Percentiles rank a stretch among this genome's conserved stretches.
Evolutionary conservation across 2,113 vertebrate genomes (phyloP).

Genomic region (Isurus oxyrinchus): DNA sequence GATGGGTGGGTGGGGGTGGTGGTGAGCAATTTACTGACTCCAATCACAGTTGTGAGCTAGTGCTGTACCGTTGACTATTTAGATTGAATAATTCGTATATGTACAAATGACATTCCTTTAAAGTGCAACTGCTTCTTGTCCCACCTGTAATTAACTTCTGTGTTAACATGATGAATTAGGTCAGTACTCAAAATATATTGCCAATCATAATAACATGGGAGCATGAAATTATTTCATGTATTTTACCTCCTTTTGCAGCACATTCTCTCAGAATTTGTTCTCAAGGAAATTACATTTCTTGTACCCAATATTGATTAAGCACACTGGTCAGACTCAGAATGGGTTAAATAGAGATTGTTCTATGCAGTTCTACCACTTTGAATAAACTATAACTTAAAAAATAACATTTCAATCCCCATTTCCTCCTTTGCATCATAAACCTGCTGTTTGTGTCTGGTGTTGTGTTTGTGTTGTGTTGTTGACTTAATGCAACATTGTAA

Average conservation of each 20-base stretch:
- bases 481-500: not conserved
- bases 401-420: not conserved
- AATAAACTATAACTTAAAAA: not conserved
- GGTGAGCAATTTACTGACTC: not conserved
- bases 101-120: not conserved
- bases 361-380: not conserved
- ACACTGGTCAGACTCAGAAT: not conserved
- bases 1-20: not conserved
- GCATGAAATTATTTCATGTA: not conserved
- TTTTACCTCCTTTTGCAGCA: not conserved
- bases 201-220: not conserved
- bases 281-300: not conserved
- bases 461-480: no score
- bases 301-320: not conserved
- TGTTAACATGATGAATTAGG: not conserved
- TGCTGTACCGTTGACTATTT: not conserved
- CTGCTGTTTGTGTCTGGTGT: not conserved
- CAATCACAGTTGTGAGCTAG: not conserved
- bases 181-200: not conserved
- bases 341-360: not conserved
- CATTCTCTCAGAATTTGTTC: not conserved
- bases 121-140: slow-evolving; percentile 7
- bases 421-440: not conserved
- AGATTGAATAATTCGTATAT: not conserved
- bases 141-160: not conserved